Evolutionary conservation across 2,888 invertebrate species (phyloP), one percentile per base, ranked within the genome.

Genomic region (Noctua comes): DNA sequence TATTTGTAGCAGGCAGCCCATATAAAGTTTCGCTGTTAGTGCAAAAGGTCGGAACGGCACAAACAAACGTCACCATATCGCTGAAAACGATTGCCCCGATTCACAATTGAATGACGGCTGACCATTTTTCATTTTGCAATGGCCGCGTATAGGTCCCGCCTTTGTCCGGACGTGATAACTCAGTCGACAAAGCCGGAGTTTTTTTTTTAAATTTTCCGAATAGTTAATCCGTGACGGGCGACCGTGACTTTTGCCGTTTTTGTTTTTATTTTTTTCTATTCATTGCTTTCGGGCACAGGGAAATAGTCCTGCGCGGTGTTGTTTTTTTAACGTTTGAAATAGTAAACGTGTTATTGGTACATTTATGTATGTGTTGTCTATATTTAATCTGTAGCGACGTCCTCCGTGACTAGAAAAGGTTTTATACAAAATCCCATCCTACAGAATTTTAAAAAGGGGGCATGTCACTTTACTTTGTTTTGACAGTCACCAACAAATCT

Each of bases 151-250:
- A 84, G 57, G 73, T 71, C 57, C 54, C 69, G 78, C 72, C 68
- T 83, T 88, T 88, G 88, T 88, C 54, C 62, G 51, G 48, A 71
- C 27, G 68, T 80, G 71, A 88, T 88, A 88, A 89, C 77, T 80
- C 81, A 73, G 77, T 84, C 66, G 36, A 84, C 86, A 88, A 79
- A 74, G 73, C 75, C n/a, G 13, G 5, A 4, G 5, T 59, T 71
- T 79, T 79, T 87, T 88, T 88, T 88, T 87, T 36, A 79, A 79
- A 80, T 87, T 88, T 82, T 86, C 69, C 86, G 79, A 82, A 82
- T 79, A 82, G 81, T 85, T 87, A 77, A 83, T 64, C 86, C 71
- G 65, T 85, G 75, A 85, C 62, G 7, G 65, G 66, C n/a, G 51
- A 48, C 36, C 65, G 48, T 79, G 85, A 77, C 59, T 57, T 68